Evolutionary conservation across 2,888 invertebrate species (phyloP), one percentile per base, ranked within the genome.

Genomic region (Archips crataeganus): DNA sequence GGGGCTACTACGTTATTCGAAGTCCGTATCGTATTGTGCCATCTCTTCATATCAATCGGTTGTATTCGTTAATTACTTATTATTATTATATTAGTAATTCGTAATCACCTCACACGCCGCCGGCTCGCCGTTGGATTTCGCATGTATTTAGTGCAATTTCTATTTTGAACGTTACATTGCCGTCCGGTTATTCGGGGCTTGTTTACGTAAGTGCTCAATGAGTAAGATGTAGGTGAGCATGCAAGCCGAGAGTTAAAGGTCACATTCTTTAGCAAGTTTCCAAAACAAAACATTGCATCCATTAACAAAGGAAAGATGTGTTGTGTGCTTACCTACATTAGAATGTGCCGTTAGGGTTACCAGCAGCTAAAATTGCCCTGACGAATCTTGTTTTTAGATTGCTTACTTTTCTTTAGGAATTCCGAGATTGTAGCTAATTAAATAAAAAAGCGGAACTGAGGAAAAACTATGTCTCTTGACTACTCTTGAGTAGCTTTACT

Each of bases 191-290:
- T 91, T 92, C 88, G 85, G 87, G 82, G 86, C 88, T 57, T 80
- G 79, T 90, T 87, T 90, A 88, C 90, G 90, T 89, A 90, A 90
- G 84, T 85, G 85, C 81, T 86, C 84, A 86, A 82, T 86, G 85
- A 82, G 83, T 85, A 85, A 84, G 83, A 86, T 82, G 83, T 71
- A 74, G 74, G 64, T 69, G 74, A 72, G 67, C 81, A 81, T 82
- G 82, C 81, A 79, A 79, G 79, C 63, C 80, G 77, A 76, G 77
- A 76, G 82, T 76, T 81, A 82, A 82, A 85, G 84, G 85, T 86
- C 82, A 80, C 77, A 81, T 82, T 83, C 80, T 80, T 84, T 80
- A 81, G 77, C 78, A 79, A 75, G 77, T 74, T 75, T 75, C 65
- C 59, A 69, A 75, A 78, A 77, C 71, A 77, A 67, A 70, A 51